Percentiles rank a stretch among this genome's conserved stretches.
Conservation (phyloP, 1,140 invertebrate genomes). For the Papilio helenus region DNA sequence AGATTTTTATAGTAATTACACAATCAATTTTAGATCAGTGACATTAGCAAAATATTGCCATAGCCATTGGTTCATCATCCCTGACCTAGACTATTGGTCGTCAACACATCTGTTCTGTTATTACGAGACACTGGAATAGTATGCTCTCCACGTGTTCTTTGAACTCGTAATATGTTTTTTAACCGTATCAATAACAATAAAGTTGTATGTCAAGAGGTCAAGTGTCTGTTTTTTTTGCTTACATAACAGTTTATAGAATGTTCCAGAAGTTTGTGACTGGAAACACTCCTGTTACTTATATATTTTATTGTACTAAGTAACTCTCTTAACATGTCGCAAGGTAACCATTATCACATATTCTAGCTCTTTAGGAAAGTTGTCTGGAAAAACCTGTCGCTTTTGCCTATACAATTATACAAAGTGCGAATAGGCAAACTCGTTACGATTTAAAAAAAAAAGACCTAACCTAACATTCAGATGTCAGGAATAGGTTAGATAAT, state of each 20-base stretch:
- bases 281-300: background rate
- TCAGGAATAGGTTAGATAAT: background rate
- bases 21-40: too few relatives aligned
- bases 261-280: background rate
- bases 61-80: background rate
- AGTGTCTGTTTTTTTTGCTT: background rate
- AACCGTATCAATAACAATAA: slow-evolving; percentile 29
- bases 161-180: slow-evolving; percentile 24
- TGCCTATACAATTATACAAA: background rate
- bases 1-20: too few relatives aligned
- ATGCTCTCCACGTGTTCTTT: slow-evolving; percentile 32
- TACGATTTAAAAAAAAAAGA: background rate
- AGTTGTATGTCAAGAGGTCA: slow-evolving; percentile 34
- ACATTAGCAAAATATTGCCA: too few relatives aligned
- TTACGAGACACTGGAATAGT: slow-evolving; percentile 34
- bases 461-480: background rate
- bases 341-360: background rate
- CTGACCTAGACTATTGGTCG: background rate
- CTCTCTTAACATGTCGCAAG: background rate
- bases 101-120: background rate
- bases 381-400: background rate
- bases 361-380: slow-evolving; percentile 9
- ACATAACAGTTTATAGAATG: background rate
- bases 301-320: background rate
- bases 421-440: background rate